A percentile compares a stretch with the other conserved stretches of the same genome.
Conservation (phyloP, 2,113 vertebrate species). For the Aegotheles bennettii region DNA sequence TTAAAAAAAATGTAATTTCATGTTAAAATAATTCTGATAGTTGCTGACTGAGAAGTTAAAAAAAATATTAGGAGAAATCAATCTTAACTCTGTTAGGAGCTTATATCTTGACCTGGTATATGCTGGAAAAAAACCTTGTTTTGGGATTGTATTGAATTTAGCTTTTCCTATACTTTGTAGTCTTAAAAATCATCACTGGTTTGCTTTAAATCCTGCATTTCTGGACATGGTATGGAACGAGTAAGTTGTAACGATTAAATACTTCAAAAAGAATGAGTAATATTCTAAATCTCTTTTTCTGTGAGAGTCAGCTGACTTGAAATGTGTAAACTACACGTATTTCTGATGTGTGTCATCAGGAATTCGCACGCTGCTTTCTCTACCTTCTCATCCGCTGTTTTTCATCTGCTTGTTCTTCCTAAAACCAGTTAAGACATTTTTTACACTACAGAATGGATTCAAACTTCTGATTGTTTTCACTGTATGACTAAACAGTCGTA, state of each 20-base stretch:
- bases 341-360: neutral
- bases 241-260: neutral
- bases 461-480: neutral
- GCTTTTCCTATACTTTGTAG: neutral
- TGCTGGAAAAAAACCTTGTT: fast-evolving
- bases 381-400: neutral
- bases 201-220: neutral
- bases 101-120: neutral
- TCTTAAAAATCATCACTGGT: neutral
- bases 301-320: neutral
- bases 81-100: neutral
- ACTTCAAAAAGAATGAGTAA: neutral
- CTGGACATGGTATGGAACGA: neutral
- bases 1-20: neutral
- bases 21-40: neutral
- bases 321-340: neutral
- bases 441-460: neutral
- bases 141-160: neutral
- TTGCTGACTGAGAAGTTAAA: neutral
- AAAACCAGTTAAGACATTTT: neutral
- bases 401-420: neutral
- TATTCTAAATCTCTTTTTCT: neutral
- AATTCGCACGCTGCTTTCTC: neutral
- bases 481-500: neutral
- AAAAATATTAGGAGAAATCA: neutral